These are phyloP conservation scores for Uropsilus gracilis DNA, from an alignment of 2,113 vertebrate genomes.

Conservation along the genomic window DNA sequence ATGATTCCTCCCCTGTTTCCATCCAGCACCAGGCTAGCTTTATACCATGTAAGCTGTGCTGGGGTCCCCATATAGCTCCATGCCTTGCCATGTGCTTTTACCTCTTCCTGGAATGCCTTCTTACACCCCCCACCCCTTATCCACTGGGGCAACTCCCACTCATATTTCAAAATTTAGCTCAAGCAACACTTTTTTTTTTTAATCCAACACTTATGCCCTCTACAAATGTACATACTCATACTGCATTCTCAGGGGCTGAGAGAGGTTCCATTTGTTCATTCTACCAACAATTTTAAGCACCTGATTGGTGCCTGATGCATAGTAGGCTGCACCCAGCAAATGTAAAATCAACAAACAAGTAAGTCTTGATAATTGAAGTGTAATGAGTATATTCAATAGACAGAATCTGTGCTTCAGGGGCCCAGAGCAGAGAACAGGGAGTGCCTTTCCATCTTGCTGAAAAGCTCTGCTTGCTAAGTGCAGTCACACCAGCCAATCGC, in stretches of 20 bases:
- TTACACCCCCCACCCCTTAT: background rate
- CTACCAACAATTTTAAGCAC: conserved; percentile 37
- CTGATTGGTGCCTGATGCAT: conserved; percentile 44
- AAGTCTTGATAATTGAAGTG: conserved; percentile 12
- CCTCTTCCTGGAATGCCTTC: conserved; percentile 78
- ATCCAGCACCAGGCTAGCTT: conserved; percentile 39
- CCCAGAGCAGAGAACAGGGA: conserved; percentile 22
- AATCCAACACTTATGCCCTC: conserved; percentile 76
- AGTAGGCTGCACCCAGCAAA: conserved; percentile 48
- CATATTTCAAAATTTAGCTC: conserved; percentile 80
- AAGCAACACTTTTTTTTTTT: conserved; percentile 75
- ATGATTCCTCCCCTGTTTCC: conserved; percentile 61
- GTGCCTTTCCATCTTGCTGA: conserved; percentile 60
- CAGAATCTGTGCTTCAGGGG: conserved; percentile 1
- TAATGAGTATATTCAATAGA: background rate
- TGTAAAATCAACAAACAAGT: conserved; percentile 43
- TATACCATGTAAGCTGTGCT: conserved; percentile 52
- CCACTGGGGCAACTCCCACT: conserved; percentile 74
- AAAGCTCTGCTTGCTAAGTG: conserved; percentile 59
- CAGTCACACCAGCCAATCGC: conserved; percentile 55
- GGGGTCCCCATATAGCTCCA: conserved; percentile 63
- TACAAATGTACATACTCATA: conserved; percentile 65
- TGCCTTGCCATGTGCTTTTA: conserved; percentile 70
- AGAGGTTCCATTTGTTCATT: conserved; percentile 54
- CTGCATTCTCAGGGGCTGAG: conserved; percentile 55